Conservation (phyloP, 2,113 vertebrate genomes). For the Ondatra zibethicus region DNA sequence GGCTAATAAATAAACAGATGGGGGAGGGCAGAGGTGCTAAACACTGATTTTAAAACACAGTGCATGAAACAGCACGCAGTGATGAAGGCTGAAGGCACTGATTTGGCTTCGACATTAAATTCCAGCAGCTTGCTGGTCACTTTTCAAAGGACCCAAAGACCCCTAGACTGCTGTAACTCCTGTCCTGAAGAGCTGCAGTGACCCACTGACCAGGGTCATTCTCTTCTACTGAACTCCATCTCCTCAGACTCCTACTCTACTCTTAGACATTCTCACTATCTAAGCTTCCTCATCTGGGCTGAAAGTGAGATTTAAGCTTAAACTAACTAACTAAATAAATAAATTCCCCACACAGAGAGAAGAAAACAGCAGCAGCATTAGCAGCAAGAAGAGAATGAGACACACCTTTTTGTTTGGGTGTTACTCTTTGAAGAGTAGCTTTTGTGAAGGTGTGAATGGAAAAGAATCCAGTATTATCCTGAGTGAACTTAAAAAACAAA, state of each 20-base stretch:
- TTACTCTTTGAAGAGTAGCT: conserved; percentile 35
- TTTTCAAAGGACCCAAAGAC: neutral
- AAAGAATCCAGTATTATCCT: neutral
- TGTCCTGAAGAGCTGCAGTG: neutral
- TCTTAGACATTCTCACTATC: neutral
- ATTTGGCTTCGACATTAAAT: neutral
- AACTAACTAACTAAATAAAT: too few species aligned
- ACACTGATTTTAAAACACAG: neutral
- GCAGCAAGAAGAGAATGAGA: neutral
- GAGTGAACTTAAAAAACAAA: conserved; percentile 29
- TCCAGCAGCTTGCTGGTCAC: neutral
- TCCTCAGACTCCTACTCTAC: neutral
- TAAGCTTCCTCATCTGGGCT: neutral
- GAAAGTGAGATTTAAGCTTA: too few species aligned
- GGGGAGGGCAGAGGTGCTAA: too few species aligned
- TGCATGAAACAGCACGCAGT: neutral
- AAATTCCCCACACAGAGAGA: too few species aligned
- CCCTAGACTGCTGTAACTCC: neutral
- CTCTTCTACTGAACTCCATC: neutral
- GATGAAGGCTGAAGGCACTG: neutral
- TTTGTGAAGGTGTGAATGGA: neutral
- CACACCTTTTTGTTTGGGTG: conserved; percentile 7
- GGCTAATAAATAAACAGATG: neutral
- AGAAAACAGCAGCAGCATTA: too few species aligned
- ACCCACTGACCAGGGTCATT: neutral